Evolutionary conservation across 1,140 invertebrate genomes (phyloP), one percentile per base, ranked within the genome.

Genomic region (Zaprionus capensis): DNA sequence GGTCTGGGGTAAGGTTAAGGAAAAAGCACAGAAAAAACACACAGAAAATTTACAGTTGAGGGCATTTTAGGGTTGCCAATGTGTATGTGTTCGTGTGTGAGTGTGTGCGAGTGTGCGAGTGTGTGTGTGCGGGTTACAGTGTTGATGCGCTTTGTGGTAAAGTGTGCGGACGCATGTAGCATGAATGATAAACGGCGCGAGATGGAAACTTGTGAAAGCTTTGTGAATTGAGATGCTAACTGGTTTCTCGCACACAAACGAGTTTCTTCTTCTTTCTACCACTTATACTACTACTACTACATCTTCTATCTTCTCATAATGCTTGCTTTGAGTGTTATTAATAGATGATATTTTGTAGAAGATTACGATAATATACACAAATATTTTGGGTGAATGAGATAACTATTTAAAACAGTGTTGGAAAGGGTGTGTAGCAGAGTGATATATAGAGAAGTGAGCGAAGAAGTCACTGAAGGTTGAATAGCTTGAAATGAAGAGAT

Each of bases 61-160:
- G 77, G 74, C 68, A 76, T 79, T 79, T 79, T 64, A 72, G 77
- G 77, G 77, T 78, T 77, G 63, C 75, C 70, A 28, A 53, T 9
- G n/a, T 22, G 22, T 66, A n/a, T 65, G 14, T 51, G 6, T 34
- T 7, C 31, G 17, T 36, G 1, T 36, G 7, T 20, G 14, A 24
- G 5, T 46, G 7, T 46, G 22, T 46, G 1, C 20, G 7, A 31
- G n/a, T n/a, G n/a, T n/a, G n/a, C n/a, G n/a, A n/a, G 20, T 28
- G 6, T 56, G 24, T 26, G 31, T 26, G 41, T 59, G 55, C 38
- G 55, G 28, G 44, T 53, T 56, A 75, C 67, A 63, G 51, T 64
- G 72, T 44, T 75, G 72, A 51, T 75, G 72, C 72, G 59, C 72
- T 58, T 63, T 75, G 72, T 75, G 72, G 68, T 44, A 74, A 74